Evolutionary conservation across 2,113 vertebrate species (phyloP), one percentile per base, ranked within the genome.

Genomic region (Tonatia bakeri): DNA sequence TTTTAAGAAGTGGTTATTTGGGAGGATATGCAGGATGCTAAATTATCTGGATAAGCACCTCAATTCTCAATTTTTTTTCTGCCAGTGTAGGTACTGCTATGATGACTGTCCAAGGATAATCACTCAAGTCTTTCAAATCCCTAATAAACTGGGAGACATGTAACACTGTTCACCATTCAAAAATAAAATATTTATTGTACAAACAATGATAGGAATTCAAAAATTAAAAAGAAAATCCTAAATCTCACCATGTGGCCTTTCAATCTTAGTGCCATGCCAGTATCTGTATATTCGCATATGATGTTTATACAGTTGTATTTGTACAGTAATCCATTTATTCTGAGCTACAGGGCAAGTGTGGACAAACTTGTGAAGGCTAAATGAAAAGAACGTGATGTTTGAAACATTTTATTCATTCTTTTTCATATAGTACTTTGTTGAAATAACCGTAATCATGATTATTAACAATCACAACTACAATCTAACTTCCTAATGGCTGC

Each of bases 391-490:
- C 64, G 45, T n/a, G 20, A 43, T 56, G 12, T 69, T 64, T 88
- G 40, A 96, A 81, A 76, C 4, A 82, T 96, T 75, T 90, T 50
- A 87, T 80, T 95, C n/a, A 87, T 76, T 88, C 36, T 47, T 94
- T 97, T 93, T 91, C 54, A 50, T 47, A 87, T 3, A 95, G 38
- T 76, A 65, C 31, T 65, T 47, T 67, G n/a, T 73, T 96, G 65
- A 77, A 59, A 4, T 96, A 92, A 87, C 13, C 73, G 54, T 90
- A 87, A 95, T 77, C 45, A 81, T 76, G 47, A 83, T 64, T 89
- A 95, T 24, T 70, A 92, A 85, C 40, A 91, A 83, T 24, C 83
- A 84, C 43, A 85, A 73, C 1, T 72, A 61, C 65, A 87, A 85
- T 67, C 67, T 92, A 70, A 88, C 64, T 94, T 93, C 31, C 20